Evolutionary conservation across 2,797 vertebrate genomes (phyloP).

Genomic region (Tangara arthus): DNA sequence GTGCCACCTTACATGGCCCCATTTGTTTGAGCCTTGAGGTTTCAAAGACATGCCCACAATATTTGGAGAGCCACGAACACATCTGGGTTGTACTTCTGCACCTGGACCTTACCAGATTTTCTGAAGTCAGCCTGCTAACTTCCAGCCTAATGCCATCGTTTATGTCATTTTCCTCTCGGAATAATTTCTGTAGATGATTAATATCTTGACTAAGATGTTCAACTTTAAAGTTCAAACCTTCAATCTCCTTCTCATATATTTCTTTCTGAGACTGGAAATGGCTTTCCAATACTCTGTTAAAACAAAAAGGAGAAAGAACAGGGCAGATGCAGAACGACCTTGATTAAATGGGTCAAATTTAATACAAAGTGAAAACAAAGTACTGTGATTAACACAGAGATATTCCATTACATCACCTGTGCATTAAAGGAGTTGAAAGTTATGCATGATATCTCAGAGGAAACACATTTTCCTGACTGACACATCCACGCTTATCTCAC

Average conservation of each 20-base stretch:
- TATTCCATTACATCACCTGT: not conserved
- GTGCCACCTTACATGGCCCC: not conserved
- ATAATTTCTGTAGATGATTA: conserved; percentile 86
- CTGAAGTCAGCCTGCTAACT: conserved; percentile 85
- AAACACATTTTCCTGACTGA: not conserved
- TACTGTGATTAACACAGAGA: not conserved
- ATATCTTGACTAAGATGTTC: conserved; percentile 90
- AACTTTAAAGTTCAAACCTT: conserved; percentile 85
- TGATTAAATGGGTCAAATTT: not conserved
- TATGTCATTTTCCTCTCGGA: conserved; percentile 88
- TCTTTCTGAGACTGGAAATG: conserved; percentile 89
- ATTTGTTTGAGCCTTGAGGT: not conserved
- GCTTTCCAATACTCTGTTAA: conserved; percentile 83
- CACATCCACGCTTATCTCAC: not conserved
- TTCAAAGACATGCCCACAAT: not conserved
- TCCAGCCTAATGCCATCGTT: conserved; percentile 87
- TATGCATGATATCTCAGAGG: not conserved
- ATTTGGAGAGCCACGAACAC: not conserved
- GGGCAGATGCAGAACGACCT: not conserved
- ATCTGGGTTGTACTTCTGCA: not conserved
- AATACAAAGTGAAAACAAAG: not conserved
- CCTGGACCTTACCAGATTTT: conserved; percentile 83
- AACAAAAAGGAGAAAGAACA: not conserved
- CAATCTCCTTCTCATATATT: conserved; percentile 83
- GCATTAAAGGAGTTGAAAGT: not conserved